Percentiles rank a stretch among this genome's conserved stretches.
Evolutionary conservation across 2,797 vertebrate species (phyloP).

Genomic region (Acanthurus tractus): DNA sequence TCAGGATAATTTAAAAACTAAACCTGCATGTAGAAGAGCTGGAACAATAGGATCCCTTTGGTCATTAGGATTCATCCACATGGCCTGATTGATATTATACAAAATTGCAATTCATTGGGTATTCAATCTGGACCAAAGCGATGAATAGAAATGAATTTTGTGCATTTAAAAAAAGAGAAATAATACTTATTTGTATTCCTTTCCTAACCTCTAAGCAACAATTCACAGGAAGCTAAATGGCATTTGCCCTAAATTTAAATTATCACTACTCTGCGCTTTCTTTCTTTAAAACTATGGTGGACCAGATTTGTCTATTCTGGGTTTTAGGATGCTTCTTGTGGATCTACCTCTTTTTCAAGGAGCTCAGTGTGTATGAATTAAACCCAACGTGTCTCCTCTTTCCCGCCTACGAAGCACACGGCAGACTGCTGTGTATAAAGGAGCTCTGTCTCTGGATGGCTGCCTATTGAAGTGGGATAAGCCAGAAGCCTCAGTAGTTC

Average conservation of each 20-base stretch:
- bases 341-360: constrained; percentile 29
- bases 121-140: too few relatives aligned
- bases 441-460: constrained; percentile 60
- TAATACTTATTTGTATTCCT: background rate
- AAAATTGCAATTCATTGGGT: too few relatives aligned
- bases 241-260: constrained; percentile 1
- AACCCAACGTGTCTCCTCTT: constrained; percentile 49
- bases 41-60: too few relatives aligned
- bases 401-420: constrained; percentile 45
- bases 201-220: background rate
- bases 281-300: constrained; percentile 7
- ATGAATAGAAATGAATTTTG: too few relatives aligned
- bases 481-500: constrained; percentile 61
- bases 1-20: too few relatives aligned
- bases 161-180: background rate
- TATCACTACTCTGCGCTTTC: background rate
- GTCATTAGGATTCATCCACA: too few relatives aligned
- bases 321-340: constrained; percentile 32
- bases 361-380: constrained; percentile 36
- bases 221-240: background rate
- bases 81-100: too few relatives aligned
- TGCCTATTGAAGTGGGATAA: constrained; percentile 76
- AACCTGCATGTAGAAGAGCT: too few relatives aligned
- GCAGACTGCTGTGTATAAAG: constrained; percentile 55
- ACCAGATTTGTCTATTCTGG: constrained; percentile 28